phyloP scores from a whole-genome alignment of 2,797 vertebrate species.

The Parauchenoglanis punctatus region DNA sequence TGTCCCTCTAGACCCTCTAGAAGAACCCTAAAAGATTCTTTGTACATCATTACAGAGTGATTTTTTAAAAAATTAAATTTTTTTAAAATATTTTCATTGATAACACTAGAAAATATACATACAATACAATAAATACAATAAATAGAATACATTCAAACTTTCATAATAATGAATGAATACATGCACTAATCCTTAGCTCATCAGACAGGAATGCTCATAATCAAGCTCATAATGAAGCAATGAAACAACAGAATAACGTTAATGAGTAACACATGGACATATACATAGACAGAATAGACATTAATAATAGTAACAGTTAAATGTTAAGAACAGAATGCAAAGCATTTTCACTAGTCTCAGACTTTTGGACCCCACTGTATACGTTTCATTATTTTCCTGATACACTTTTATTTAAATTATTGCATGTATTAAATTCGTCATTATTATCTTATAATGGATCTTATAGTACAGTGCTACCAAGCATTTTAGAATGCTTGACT shows the following conservation, averaged over 20 bases:
- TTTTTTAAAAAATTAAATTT: not conserved
- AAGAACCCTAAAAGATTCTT: not conserved
- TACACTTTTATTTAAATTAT: not conserved
- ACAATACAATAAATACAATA: too few relatives aligned
- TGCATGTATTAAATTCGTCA: not conserved
- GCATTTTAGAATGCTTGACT: not conserved
- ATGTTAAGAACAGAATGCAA: not conserved
- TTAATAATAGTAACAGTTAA: not conserved
- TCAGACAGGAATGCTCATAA: not conserved
- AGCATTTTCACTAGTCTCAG: not conserved
- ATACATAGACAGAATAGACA: not conserved
- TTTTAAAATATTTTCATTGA: not conserved
- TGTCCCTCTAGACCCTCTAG: not conserved
- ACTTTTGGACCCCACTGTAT: not conserved
- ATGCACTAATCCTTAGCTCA: not conserved
- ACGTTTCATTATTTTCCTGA: not conserved
- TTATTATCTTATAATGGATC: not conserved
- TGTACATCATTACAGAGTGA: not conserved
- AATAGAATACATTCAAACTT: not conserved
- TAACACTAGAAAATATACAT: not conserved
- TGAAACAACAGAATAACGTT: not conserved
- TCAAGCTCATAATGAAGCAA: not conserved
- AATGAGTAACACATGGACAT: not conserved
- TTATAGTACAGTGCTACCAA: not conserved
- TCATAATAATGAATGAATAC: not conserved